Conservation (phyloP, 2,888 invertebrate genomes). For the Philereme transversata region DNA sequence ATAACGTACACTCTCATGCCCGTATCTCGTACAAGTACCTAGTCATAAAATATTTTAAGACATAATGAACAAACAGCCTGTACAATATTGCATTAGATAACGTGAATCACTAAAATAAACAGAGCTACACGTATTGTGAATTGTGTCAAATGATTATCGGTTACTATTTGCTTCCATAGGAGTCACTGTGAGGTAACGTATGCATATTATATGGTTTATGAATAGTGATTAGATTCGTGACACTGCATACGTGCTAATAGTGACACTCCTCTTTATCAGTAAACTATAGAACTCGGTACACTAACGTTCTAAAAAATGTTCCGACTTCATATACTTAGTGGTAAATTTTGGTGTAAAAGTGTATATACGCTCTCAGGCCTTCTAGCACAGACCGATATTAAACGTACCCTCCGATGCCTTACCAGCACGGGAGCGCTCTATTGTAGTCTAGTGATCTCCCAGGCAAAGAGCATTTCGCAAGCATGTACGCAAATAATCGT, state of each 20-base stretch:
- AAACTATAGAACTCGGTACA: no score
- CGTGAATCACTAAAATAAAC: conserved; percentile 26
- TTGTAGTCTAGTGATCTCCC: no score
- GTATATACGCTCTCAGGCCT: no score
- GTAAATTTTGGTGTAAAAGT: no score
- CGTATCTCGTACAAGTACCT: conserved; percentile 1
- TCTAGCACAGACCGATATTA: no score
- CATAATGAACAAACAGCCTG: conserved; percentile 16
- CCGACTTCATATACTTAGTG: no score
- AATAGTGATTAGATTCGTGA: background rate
- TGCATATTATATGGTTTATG: background rate
- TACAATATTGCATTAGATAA: conserved; percentile 28
- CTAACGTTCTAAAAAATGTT: no score
- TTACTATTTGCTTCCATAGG: background rate
- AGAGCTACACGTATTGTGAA: conserved; percentile 21
- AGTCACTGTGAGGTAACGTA: no score
- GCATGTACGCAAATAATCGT: no score
- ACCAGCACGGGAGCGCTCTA: no score
- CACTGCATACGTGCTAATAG: background rate
- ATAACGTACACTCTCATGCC: background rate
- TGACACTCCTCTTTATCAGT: background rate
- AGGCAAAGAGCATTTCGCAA: no score
- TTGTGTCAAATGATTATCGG: conserved; percentile 35
- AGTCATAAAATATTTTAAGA: conserved; percentile 8
- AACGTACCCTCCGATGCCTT: no score